Evolutionary conservation across 2,888 invertebrate genomes (phyloP), one percentile per base, ranked within the genome.

Genomic region (Mycalesis mineus): DNA sequence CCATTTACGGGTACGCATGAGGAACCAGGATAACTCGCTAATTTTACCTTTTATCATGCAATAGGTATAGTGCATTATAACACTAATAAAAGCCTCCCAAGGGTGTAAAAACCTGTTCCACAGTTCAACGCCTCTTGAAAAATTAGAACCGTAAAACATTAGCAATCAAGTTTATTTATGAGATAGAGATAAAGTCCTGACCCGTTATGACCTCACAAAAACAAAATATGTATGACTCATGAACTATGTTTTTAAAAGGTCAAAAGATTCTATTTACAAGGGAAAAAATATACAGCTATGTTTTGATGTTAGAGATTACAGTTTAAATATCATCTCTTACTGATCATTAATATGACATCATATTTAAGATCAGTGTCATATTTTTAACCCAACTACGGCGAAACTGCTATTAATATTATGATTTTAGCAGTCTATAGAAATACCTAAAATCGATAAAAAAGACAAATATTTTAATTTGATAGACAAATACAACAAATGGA

Each of bases 181-280:
- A 41, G 40, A 28, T 48, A 8, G 47, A 37, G 29, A 58, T 50
- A 58, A 44, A 58, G 48, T 58, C 28, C 50, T 61, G 50, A 61
- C 55, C 55, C 48, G 42, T 50, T 58, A 44, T 40, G 52, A 55
- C 61, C 61, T 57, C 53, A 42, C 9, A 47, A 50, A 33, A 36
- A 55, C 22, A 55, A 40, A 48, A 58, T 58, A 52, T 37, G 37
- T 53, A 45, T 54, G 58, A 58, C 40, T 58, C 55, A 52, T 37
- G 37, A 36, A 36, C 49, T 53, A 44, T 15, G 14, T 40, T 33
- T 41, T 50, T 36, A 15, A 60, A 60, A 45, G 42, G 49, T 54
- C 49, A 56, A 42, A 56, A 39, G 13, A 40, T 36, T 13, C 15
- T 29, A 11, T 40, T 15, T 31, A 41, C 28, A 15, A 15, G 48